Conservation (phyloP, 2,888 invertebrate species). For the Andrena bucephala region DNA sequence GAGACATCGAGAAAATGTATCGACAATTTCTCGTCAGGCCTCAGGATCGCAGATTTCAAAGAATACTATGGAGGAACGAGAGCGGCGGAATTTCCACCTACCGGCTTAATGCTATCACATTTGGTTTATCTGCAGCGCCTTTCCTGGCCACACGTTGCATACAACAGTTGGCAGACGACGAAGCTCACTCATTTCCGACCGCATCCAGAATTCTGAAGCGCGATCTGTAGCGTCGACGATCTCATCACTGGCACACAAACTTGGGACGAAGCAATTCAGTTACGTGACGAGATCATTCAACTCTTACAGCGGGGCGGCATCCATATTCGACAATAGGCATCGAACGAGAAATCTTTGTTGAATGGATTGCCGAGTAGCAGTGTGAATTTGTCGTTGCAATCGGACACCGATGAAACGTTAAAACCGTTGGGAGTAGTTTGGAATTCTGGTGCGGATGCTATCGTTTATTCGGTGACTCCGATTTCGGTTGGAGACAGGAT, state of each 20-base stretch:
- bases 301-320: not conserved
- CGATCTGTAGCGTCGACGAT: slow-evolving; percentile 19
- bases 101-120: not conserved
- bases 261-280: not conserved
- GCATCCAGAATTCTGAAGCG: not conserved
- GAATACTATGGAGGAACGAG: not conserved
- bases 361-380: not conserved
- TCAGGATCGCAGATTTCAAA: not conserved
- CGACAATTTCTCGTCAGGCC: not conserved
- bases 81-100: not conserved
- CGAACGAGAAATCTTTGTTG: not conserved
- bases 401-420: no score
- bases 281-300: not conserved
- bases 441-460: no score
- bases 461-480: no score
- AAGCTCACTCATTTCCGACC: not conserved
- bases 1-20: slow-evolving; percentile 15
- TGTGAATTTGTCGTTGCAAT: no score
- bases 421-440: no score
- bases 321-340: not conserved
- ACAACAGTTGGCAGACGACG: not conserved
- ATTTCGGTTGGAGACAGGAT: no score
- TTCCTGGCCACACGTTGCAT: not conserved
- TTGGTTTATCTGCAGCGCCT: not conserved
- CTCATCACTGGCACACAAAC: not conserved